Evolutionary conservation across 1,140 invertebrate species (phyloP).

Genomic region (Phthorimaea operculella): DNA sequence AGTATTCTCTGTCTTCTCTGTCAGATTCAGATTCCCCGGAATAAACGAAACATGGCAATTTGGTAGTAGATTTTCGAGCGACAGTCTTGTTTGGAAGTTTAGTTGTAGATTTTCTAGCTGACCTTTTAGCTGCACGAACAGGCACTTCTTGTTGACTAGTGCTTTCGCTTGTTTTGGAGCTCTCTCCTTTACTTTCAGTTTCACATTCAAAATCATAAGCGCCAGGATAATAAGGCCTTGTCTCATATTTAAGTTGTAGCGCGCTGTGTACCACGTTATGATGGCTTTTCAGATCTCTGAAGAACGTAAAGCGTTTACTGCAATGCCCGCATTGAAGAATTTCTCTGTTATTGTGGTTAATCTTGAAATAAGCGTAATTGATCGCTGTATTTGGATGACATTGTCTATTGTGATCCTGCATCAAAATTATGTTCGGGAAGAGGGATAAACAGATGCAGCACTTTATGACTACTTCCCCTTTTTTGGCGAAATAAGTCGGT

Average conservation of each 20-base stretch:
- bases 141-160: slow-evolving; percentile 5
- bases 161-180: slow-evolving; percentile 18
- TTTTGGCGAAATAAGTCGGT: slow-evolving; percentile 22
- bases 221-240: background rate
- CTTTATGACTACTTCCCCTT: slow-evolving; percentile 34
- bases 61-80: slow-evolving; percentile 50
- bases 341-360: slow-evolving; percentile 18
- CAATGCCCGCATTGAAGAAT: slow-evolving; percentile 25
- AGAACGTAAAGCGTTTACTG: slow-evolving; percentile 19
- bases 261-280: slow-evolving; percentile 16
- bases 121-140: slow-evolving; percentile 18
- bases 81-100: slow-evolving; percentile 31
- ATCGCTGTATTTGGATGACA: slow-evolving; percentile 18
- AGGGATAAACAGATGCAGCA: slow-evolving; percentile 33
- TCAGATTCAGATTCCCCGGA: background rate
- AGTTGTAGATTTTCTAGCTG: slow-evolving; percentile 47
- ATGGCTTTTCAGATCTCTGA: slow-evolving; percentile 30
- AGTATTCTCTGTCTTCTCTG: slow-evolving; percentile 27
- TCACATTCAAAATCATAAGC: background rate
- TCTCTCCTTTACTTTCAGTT: background rate
- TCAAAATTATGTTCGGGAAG: slow-evolving; percentile 15
- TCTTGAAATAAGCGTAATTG: slow-evolving; percentile 31
- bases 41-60: slow-evolving; percentile 25
- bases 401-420: slow-evolving; percentile 25
- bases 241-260: slow-evolving; percentile 8